Base-by-base conservation (phyloP, 2,888 invertebrate genomes). In the Serripes groenlandicus region DNA sequence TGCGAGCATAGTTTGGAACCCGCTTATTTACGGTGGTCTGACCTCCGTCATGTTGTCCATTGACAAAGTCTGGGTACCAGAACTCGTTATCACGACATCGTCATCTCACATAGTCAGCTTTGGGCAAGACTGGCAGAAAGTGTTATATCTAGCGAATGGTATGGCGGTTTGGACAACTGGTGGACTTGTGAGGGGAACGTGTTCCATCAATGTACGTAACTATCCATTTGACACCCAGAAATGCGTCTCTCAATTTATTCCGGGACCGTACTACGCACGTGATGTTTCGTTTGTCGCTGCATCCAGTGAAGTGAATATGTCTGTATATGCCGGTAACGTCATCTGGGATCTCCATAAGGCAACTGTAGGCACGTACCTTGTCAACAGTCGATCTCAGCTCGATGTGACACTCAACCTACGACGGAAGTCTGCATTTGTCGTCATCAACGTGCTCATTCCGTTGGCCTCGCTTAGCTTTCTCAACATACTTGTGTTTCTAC, bases 211-310 rank as follows among this genome's bases (percentile, higher is more conserved):
- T 32, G 78, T 83, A 15, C 70, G 77, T 0, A 81, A 81, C 54
- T 87, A 80, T 32, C 87, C 87, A 5, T 87, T 85, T 60, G 85
- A 87, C 52, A 74, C 32, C 28, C 87, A 87, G 42, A 49, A 34
- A n/a, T 87, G 87, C 35, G 52, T 49, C 21, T 62, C 81, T 0
- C 75, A 75, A 18, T 78, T 85, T 30, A 81, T 70, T 9, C 69
- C 83, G 2, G 75, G 81, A 75, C 81, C 83, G 4, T 87, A 83
- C 49, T 68, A 32, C 28, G 73, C 71, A 23, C 62, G 54, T 11
- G 72, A 85, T 37, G 81, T 85, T 23, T 58, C 9, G 32, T 49
- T 76, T 4, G 26, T 58, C 4, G 34, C 69, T 4, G 26, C 9
- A 3, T 37, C 37, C n/a, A 34, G 69, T 1, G n/a, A 56, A 21